Percentiles rank a stretch among this genome's conserved stretches.
These are phyloP conservation scores for Drosophila azteca DNA, from an alignment of 1,140 invertebrate genomes.

Conservation along the genomic window DNA sequence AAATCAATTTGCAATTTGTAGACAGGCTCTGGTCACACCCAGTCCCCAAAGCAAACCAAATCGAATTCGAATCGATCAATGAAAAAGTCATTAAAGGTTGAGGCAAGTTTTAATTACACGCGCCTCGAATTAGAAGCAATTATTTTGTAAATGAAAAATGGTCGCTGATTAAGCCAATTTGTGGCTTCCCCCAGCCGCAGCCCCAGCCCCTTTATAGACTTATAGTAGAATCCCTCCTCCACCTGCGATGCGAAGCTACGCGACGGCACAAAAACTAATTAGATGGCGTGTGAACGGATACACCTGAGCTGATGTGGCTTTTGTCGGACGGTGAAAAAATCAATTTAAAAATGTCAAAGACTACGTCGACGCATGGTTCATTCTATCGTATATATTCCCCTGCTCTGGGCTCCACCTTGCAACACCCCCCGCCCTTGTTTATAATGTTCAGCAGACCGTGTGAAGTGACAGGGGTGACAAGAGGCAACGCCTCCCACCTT, in stretches of 20 bases:
- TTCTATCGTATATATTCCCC: background rate
- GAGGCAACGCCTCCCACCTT: conserved; percentile 31
- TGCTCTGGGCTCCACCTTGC: background rate
- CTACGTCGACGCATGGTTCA: conserved; percentile 34
- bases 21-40: conserved; percentile 55
- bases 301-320: conserved; percentile 78
- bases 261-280: conserved; percentile 58
- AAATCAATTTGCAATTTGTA: conserved; percentile 81
- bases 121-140: conserved; percentile 66
- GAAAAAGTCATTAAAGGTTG: conserved; percentile 41
- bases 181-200: background rate
- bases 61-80: conserved; percentile 56
- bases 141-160: conserved; percentile 63
- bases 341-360: conserved; percentile 76
- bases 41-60: conserved; percentile 1
- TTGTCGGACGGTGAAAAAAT: conserved; percentile 57
- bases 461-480: conserved; percentile 70
- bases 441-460: conserved; percentile 56
- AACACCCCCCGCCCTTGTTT: conserved; percentile 16
- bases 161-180: conserved; percentile 67
- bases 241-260: background rate
- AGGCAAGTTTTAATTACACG: conserved; percentile 68
- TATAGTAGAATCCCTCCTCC: background rate
- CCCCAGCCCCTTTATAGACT: background rate
- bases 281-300: conserved; percentile 63